Percentiles rank a stretch among this genome's conserved stretches.
Evolutionary conservation across 1,140 invertebrate genomes (phyloP).

Genomic region (Pachyrhynchus sulphureomaculatus): DNA sequence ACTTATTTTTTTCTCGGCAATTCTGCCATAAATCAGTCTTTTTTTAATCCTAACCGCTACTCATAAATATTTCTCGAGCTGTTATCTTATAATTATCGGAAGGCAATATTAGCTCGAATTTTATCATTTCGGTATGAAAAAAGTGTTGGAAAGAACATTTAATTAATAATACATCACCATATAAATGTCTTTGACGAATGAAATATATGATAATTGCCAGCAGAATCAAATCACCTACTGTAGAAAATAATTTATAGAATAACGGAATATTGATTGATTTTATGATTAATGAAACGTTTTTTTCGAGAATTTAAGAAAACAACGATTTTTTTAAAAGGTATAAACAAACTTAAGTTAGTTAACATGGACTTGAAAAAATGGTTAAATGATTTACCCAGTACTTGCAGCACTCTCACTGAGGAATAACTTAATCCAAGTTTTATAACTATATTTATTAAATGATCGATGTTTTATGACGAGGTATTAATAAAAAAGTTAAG

Average conservation of each 20-base stretch:
- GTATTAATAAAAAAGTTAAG: too few species aligned
- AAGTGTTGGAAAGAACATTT: background rate
- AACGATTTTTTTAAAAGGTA: too few species aligned
- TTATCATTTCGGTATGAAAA: slow-evolving; percentile 5
- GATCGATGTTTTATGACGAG: too few species aligned
- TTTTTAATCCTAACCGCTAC: background rate
- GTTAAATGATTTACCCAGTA: too few species aligned
- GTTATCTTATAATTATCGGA: background rate
- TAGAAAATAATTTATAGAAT: background rate
- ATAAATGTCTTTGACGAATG: background rate
- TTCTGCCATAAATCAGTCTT: slow-evolving; percentile 2
- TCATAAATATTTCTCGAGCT: too few species aligned
- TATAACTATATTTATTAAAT: too few species aligned
- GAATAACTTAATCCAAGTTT: too few species aligned
- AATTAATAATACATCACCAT: slow-evolving; percentile 8
- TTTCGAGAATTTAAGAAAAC: too few species aligned
- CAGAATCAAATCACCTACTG: background rate
- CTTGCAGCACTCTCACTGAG: too few species aligned
- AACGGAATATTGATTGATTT: background rate
- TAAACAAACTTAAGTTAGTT: too few species aligned
- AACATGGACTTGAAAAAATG: too few species aligned
- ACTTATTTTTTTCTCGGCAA: background rate
- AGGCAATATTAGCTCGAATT: background rate
- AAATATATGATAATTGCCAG: slow-evolving; percentile 2
- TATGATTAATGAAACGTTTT: too few species aligned